These are phyloP conservation scores for Pararge aegeria DNA, from an alignment of 1,140 invertebrate species.

Conservation along the genomic window DNA sequence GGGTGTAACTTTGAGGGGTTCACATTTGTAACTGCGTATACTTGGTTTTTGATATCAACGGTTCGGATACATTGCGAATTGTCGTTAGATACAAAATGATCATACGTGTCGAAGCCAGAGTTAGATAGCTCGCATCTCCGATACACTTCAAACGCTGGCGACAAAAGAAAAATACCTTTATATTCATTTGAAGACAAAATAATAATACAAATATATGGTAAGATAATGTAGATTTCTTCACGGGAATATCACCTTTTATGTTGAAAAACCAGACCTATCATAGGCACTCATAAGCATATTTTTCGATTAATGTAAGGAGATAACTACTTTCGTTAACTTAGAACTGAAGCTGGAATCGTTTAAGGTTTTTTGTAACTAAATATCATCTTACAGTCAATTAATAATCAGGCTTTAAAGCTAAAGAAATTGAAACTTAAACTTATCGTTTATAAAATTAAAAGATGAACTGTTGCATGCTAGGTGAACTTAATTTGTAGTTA, in stretches of 20 bases:
- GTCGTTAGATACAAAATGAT: slow-evolving; percentile 63
- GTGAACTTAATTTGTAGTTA: too few relatives aligned
- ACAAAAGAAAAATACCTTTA: slow-evolving; percentile 60
- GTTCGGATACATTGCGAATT: slow-evolving; percentile 6
- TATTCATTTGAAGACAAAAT: slow-evolving; percentile 9
- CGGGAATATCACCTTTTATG: background rate
- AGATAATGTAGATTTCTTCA: background rate
- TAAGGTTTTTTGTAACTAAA: too few relatives aligned
- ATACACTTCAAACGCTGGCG: slow-evolving; percentile 70
- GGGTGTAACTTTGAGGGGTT: background rate
- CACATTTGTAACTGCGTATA: background rate
- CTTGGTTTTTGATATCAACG: background rate
- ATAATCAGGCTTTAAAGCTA: too few relatives aligned
- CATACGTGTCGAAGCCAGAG: slow-evolving; percentile 68
- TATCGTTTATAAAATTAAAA: too few relatives aligned
- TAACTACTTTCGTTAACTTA: too few relatives aligned
- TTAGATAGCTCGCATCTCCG: slow-evolving; percentile 63
- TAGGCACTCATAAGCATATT: too few relatives aligned
- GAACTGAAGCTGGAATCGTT: too few relatives aligned
- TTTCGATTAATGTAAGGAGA: too few relatives aligned
- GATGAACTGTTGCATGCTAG: too few relatives aligned
- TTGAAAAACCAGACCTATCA: too few relatives aligned
- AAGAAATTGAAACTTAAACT: too few relatives aligned
- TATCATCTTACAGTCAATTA: too few relatives aligned
- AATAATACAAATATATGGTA: background rate